Evolutionary conservation across 2,113 vertebrate species (phyloP), one percentile per base, ranked within the genome.

Genomic region (Polypterus senegalus): DNA sequence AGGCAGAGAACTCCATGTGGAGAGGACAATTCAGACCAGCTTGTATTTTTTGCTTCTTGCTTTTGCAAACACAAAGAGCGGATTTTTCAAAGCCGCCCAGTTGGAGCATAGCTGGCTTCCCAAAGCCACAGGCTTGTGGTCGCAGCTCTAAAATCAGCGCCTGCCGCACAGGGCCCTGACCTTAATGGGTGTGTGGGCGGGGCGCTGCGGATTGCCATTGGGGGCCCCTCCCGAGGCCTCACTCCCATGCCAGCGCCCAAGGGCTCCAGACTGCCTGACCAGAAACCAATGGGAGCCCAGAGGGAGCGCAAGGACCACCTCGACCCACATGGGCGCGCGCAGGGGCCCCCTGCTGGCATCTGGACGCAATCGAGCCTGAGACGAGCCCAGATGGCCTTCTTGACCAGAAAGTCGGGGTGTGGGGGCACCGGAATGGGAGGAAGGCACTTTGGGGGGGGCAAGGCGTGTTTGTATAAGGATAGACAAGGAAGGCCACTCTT

Each of bases 231-330:
- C 81, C 81, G 76, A 81, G 77, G 73, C 76, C 81, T 78, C 73
- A 76, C 65, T 81, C 78, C 79, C 75, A 81, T 88, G 86, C 86
- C 86, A 88, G 86, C 79, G 73, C 86, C 86, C 86, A 86, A 85
- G 84, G 86, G 86, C 86, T 88, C 86, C 86, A 88, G 84, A 81
- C 84, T 83, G 84, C 86, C 86, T 87, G 84, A 88, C 84, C 86
- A 87, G 76, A 88, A 79, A 83, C 86, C 86, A 81, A 72, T 83
- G 79, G 78, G 74, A 79, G 74, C 77, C 84, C 27, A 27, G 27
- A 27, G 27, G 27, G 84, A 82, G 86, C 83, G 79, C 79, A 80
- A 77, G 81, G 77, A 77, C 76, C 75, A 74, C 72, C 73, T 71
- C 71, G 75, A 73, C 70, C 69, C 64, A 70, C 67, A 49, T 59